Evolutionary conservation across 2,797 vertebrate genomes (phyloP), one percentile per base, ranked within the genome.

Genomic region (Aplochiton taeniatus): DNA sequence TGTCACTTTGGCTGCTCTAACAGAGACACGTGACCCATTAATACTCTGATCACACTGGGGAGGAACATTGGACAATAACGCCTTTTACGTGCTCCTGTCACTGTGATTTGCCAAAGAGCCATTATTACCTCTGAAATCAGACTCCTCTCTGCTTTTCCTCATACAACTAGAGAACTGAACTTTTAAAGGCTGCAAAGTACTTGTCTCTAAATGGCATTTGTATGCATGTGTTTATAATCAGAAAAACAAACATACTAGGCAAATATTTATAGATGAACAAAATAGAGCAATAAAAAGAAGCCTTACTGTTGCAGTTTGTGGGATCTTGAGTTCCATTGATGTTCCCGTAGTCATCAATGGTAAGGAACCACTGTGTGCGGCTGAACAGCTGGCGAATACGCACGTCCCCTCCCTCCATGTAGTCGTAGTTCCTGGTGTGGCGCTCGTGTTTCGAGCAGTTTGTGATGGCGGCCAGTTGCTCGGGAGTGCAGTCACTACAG

Each of bases 401-500:
- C 84, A 98, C 94, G 83, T 99, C 96, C 79, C 97, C 96, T 81
- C 97, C 97, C 90, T 98, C 96, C 97, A 98, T 98, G 92, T 98
- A 99, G 93, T 98, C 96, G 75, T 98, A 99, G 89, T 97, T 99
- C 86, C 96, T 96, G 74, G 95, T 96, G 82, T 96, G 94, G 78
- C 96, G 91, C 87, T 99, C 97, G 1, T 97, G 96, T 87, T 93
- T 96, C 87, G 96, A 95, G 86, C 96, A 99, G 95, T 98, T 98
- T 91, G 93, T 94, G 87, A 94, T 95, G 87, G 94, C 91, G 71
- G 94, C 93, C 87, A 95, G 95, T 94, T 98, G 96, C 90, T 96
- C 95, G 79, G 95, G 93, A 82, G 93, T 95, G 92, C 95, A 95
- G 91, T 96, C 95, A 92, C 95, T 94, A 91, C 91, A 95, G 91